Conservation (phyloP, 2,113 vertebrate species). For the human region DNA sequence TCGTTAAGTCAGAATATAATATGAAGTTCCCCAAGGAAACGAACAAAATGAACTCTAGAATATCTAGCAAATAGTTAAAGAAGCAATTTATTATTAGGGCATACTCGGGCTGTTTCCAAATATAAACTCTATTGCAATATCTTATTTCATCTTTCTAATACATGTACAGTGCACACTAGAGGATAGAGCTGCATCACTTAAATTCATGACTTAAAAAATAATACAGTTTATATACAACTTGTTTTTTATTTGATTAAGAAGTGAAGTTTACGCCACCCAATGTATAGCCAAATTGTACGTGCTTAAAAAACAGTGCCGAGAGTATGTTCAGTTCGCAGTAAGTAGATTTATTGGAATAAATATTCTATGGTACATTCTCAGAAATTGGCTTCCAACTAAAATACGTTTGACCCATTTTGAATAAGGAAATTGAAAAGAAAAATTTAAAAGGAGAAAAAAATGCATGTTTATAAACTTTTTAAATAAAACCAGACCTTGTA, state of each 20-base stretch:
- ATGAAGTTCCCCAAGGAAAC: slow-evolving; percentile 77
- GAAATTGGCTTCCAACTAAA: slow-evolving; percentile 78
- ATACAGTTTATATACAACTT: slow-evolving; percentile 76
- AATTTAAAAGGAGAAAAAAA: slow-evolving; percentile 77
- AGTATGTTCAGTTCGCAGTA: slow-evolving; percentile 78
- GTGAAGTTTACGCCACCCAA: slow-evolving; percentile 75
- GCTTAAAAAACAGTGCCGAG: slow-evolving; percentile 77
- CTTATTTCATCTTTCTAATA: slow-evolving; percentile 82
- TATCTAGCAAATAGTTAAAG: slow-evolving; percentile 79
- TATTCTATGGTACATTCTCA: slow-evolving; percentile 69
- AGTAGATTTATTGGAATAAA: slow-evolving; percentile 74
- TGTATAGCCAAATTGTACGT: slow-evolving; percentile 69
- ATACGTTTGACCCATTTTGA: slow-evolving; percentile 81
- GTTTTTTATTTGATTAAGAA: slow-evolving; percentile 76
- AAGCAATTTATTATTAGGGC: slow-evolving; percentile 78
- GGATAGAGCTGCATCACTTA: slow-evolving; percentile 82
- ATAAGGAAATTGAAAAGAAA: slow-evolving; percentile 78
- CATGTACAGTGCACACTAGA: slow-evolving; percentile 79
- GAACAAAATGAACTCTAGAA: slow-evolving; percentile 75
- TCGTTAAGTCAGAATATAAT: slow-evolving; percentile 68
- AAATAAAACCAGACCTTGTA: slow-evolving; percentile 86
- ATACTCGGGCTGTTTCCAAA: slow-evolving; percentile 82
- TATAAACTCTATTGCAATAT: slow-evolving; percentile 71
- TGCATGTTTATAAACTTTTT: slow-evolving; percentile 86
- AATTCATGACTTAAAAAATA: slow-evolving; percentile 77